Percentiles rank a stretch among this genome's conserved stretches.
Conservation (phyloP, 2,797 vertebrate species). For the Hafferia zeledoni region DNA sequence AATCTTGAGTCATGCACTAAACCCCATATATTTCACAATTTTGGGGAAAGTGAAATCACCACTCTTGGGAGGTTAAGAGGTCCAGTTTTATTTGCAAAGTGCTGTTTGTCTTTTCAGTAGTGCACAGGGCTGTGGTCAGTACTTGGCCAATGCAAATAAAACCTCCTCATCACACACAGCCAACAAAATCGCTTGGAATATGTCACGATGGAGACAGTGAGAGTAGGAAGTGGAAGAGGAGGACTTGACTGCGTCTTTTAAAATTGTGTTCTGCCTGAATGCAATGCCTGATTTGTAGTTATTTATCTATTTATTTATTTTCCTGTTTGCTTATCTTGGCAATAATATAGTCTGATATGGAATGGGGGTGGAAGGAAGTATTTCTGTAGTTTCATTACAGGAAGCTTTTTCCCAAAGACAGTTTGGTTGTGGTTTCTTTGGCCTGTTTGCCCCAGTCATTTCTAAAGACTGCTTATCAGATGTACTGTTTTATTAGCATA, state of each 20-base stretch:
- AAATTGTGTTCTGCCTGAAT: background rate
- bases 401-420: background rate
- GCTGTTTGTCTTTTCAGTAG: conserved; percentile 35
- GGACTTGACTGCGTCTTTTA: background rate
- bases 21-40: conserved; percentile 45
- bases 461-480: background rate
- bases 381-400: background rate
- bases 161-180: background rate
- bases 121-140: background rate
- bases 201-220: background rate
- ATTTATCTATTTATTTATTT: background rate
- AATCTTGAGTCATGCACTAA: background rate
- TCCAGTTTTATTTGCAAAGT: background rate
- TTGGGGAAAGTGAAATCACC: conserved; percentile 47
- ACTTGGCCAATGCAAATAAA: conserved; percentile 13
- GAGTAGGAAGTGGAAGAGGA: background rate
- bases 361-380: background rate
- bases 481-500: background rate
- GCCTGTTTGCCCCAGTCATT: background rate
- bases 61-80: conserved; percentile 33
- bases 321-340: background rate
- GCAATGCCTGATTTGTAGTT: background rate
- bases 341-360: background rate
- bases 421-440: background rate
- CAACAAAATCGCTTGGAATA: background rate